Evolutionary conservation across 2,797 vertebrate species (phyloP), one percentile per base, ranked within the genome.

Genomic region (Rhynchotus rufescens): DNA sequence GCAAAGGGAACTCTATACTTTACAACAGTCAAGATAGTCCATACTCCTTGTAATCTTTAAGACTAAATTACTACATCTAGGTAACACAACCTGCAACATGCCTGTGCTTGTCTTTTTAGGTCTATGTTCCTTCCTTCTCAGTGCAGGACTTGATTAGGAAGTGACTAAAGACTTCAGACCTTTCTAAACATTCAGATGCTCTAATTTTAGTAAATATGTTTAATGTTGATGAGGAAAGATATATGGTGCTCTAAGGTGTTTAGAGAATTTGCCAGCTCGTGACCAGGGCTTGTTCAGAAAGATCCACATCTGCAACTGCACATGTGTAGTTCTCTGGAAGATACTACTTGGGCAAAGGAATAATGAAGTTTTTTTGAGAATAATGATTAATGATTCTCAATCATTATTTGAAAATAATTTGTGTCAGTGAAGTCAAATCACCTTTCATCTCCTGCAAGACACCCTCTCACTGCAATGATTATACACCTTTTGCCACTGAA

Each of bases 131-230:
- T 66, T 83, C 92, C 69, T 83, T 81, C 40, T 78, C 45, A 45
- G 30, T 7, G 36, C 26, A 84, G 40, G 32, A 60, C 88, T 90
- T 71, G 74, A 67, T 57, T 81, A 57, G 36, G 15, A 67, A 44
- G 32, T 61, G 74, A 91, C 64, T 54, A 38, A 92, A 86, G 64
- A 78, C 5, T n/a, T 22, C 25, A 88, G 73, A 0, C 1, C 56
- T 83, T 81, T 45, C 52, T 49, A 88, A 81, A 60, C 93, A 86
- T 61, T 73, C 64, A 84, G 86, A 80, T 1, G 14, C 61, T 92
- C 57, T 92, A 45, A 80, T 84, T 92, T 91, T 89, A 84, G 82
- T 42, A 89, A 79, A 81, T 8, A 8, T 45, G 56, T 93, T 81
- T 34, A 64, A 57, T 7, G 32, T 6, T 74, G 57, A 26, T 23